phyloP scores from a whole-genome alignment of 1,140 invertebrate species.

The Drosophila santomea region DNA sequence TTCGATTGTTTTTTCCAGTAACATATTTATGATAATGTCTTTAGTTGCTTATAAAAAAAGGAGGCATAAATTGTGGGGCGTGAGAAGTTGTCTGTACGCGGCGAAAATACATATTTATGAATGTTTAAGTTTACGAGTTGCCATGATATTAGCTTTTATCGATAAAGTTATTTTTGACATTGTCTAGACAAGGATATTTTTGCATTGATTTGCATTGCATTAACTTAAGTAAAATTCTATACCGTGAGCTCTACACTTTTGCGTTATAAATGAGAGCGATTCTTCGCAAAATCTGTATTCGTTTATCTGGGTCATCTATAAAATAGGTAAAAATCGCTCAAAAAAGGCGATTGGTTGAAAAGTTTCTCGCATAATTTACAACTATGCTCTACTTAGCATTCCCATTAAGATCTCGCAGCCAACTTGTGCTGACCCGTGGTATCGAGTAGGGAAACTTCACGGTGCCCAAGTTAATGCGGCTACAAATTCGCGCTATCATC shows the following conservation, averaged over 20 bases:
- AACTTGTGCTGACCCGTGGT: constrained; percentile 46
- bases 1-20: constrained; percentile 20
- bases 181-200: constrained; percentile 53
- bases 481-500: constrained; percentile 72
- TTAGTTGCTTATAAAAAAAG: constrained; percentile 19
- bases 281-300: constrained; percentile 16
- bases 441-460: constrained; percentile 35
- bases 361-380: constrained; percentile 69
- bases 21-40: constrained; percentile 65
- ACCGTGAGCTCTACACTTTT: constrained; percentile 1
- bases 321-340: not conserved
- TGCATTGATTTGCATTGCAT: constrained; percentile 2
- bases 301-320: constrained; percentile 14
- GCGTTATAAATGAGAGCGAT: constrained; percentile 19
- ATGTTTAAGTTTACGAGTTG: constrained; percentile 25
- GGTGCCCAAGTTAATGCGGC: constrained; percentile 66
- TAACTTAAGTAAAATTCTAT: not conserved
- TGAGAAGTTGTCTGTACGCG: constrained; percentile 20
- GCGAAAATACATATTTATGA: constrained; percentile 50
- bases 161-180: constrained; percentile 21
- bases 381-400: constrained; percentile 55
- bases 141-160: constrained; percentile 38
- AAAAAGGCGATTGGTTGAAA: constrained; percentile 38
- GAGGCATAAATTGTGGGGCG: constrained; percentile 6
- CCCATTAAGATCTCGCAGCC: constrained; percentile 51